Evolutionary conservation across 2,113 vertebrate species (phyloP), one percentile per base, ranked within the genome.

Genomic region (Albula goreensis): DNA sequence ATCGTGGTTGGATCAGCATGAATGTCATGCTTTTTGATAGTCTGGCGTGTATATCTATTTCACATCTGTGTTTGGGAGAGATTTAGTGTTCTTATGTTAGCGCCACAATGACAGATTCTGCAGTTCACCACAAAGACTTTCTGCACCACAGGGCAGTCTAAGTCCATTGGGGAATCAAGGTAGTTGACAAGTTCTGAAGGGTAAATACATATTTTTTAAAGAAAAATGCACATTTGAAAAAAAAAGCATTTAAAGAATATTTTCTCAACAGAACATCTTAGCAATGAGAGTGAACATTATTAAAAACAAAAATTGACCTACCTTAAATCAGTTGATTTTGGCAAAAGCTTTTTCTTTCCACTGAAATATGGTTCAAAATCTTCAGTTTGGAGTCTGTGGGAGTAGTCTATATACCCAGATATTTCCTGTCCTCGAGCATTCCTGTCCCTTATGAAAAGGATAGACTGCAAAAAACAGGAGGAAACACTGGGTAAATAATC

Each of bases 381-480:
- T 89, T 97, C 95, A 17, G 82, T 92, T 87, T 95, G 95, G 80
- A 98, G 95, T 90, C 97, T 96, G 91, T 97, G 95, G 86, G 96
- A 93, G 80, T 96, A 97, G 94, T 98, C 96, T 19, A 97, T 97
- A 91, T 97, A 97, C 12, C 96, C 97, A 87, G 97, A 97, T 82
- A 98, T 92, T 93, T 98, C 97, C 89, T 97, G 96, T 87, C 93
- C 93, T 86, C 56, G 91, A 84, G 94, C 87, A 92, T 96, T 97
- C 90, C 80, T 93, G 91, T 97, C 96, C 90, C 96, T 95, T 93
- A 98, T 96, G 93, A 97, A 98, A 94, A 98, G 96, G 89, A 97
- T 94, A 0, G 97, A 96, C 97, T 97, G 93, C 78, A 93, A 93
- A 83, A 91, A 89, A 84, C 90, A 85, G 90, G 88, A 81, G 77